Percentiles rank a stretch among this genome's conserved stretches.
These are phyloP conservation scores for Melinopterus prodromus DNA, from an alignment of 2,888 invertebrate species.

Conservation along the genomic window DNA sequence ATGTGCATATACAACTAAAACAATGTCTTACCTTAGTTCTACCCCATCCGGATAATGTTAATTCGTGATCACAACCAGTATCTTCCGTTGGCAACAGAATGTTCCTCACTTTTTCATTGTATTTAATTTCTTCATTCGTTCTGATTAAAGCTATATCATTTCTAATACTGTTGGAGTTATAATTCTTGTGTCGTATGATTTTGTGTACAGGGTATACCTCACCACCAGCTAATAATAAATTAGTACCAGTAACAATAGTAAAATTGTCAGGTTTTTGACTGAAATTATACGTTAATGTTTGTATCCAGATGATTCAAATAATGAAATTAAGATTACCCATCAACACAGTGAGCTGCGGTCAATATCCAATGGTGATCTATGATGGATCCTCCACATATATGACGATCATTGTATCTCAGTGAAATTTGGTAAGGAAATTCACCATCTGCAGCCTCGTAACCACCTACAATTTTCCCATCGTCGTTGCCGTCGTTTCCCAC, in stretches of 20 bases:
- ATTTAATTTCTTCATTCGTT: slow-evolving; percentile 35
- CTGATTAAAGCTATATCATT: slow-evolving; percentile 45
- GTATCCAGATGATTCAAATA: no score
- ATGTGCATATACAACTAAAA: slow-evolving; percentile 6
- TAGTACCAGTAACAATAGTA: slow-evolving; percentile 53
- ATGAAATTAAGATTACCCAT: slow-evolving; percentile 20
- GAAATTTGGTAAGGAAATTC: slow-evolving; percentile 39
- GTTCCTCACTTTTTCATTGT: slow-evolving; percentile 37
- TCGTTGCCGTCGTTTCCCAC: neutral
- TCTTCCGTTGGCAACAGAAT: slow-evolving; percentile 51
- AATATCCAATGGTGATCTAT: slow-evolving; percentile 31
- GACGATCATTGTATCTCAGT: slow-evolving; percentile 30
- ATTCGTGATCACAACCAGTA: slow-evolving; percentile 54
- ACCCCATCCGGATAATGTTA: slow-evolving; percentile 42
- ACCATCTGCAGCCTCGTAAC: slow-evolving; percentile 35
- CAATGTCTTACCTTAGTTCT: slow-evolving; percentile 36
- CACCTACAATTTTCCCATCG: slow-evolving; percentile 35
- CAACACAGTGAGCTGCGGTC: slow-evolving; percentile 37
- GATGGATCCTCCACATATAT: slow-evolving; percentile 38
- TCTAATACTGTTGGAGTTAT: slow-evolving; percentile 31
- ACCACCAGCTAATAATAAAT: slow-evolving; percentile 51
- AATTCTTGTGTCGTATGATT: slow-evolving; percentile 44
- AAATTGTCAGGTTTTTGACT: slow-evolving; percentile 48
- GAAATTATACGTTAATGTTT: slow-evolving; percentile 17
- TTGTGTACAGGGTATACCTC: slow-evolving; percentile 46